phyloP scores from a whole-genome alignment of 2,113 vertebrate species.

The Maccullochella peelii region DNA sequence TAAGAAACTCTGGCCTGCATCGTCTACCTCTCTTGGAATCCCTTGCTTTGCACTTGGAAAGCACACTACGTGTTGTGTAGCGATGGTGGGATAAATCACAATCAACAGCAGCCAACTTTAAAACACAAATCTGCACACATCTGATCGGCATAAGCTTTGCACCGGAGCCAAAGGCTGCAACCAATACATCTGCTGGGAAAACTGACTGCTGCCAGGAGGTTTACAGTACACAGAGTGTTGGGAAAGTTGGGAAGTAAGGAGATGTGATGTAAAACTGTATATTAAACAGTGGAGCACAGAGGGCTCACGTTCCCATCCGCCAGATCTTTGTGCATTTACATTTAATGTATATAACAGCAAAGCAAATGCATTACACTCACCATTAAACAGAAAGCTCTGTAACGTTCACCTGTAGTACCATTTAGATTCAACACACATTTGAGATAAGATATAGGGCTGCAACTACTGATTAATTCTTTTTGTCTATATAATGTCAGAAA shows the following conservation, averaged over 20 bases:
- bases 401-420: too few species aligned
- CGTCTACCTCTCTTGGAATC: background rate
- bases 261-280: too few species aligned
- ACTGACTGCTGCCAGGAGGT: background rate
- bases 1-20: background rate
- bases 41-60: background rate
- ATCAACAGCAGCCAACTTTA: slow-evolving; percentile 5
- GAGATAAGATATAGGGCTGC: background rate
- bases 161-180: slow-evolving; percentile 16
- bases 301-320: background rate
- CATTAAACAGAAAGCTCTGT: too few species aligned
- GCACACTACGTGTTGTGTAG: background rate
- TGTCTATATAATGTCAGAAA: background rate
- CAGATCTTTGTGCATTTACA: background rate
- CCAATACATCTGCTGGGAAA: background rate
- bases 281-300: background rate
- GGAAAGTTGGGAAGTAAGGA: background rate
- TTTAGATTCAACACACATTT: background rate
- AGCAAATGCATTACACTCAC: background rate
- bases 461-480: background rate
- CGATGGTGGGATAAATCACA: slow-evolving; percentile 22
- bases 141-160: slow-evolving; percentile 25
- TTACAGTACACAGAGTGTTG: background rate
- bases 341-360: background rate
- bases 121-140: slow-evolving; percentile 33